These are phyloP conservation scores for Boleophthalmus pectinirostris DNA, from an alignment of 2,113 vertebrate species.

Conservation along the genomic window DNA sequence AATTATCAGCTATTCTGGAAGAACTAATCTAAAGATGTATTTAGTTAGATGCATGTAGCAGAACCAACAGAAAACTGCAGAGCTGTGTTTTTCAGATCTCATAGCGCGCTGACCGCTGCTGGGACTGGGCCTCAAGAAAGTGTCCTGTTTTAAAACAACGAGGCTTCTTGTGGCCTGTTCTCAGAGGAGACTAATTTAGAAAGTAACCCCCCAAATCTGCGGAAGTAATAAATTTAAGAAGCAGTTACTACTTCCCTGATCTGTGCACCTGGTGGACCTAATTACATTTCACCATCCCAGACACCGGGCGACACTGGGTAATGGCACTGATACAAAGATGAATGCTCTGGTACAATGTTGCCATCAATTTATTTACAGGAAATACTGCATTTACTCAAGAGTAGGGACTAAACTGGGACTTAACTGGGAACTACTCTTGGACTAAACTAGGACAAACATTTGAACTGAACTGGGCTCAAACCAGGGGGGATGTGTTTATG, in stretches of 20 bases:
- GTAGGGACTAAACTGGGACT: background rate
- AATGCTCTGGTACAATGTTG: background rate
- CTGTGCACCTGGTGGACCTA: conserved; percentile 94
- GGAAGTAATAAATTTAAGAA: conserved; percentile 96
- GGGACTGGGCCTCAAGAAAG: conserved; percentile 20
- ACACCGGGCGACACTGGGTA: conserved; percentile 41
- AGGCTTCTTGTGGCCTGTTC: conserved; percentile 71
- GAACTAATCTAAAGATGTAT: background rate
- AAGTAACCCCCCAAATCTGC: conserved; percentile 79
- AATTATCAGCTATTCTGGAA: background rate
- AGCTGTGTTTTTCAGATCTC: conserved; percentile 35
- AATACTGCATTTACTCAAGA: background rate
- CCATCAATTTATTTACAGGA: background rate
- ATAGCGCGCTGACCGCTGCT: conserved; percentile 1
- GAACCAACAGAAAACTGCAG: conserved; percentile 4
- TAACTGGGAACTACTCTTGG: background rate
- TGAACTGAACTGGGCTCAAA: no score
- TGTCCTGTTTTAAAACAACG: conserved; percentile 55
- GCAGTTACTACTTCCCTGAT: conserved; percentile 87
- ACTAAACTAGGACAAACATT: background rate
- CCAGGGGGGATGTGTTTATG: no score
- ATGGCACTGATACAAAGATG: conserved; percentile 1
- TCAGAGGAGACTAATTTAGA: conserved; percentile 80
- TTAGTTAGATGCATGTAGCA: conserved; percentile 11
- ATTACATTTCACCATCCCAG: conserved; percentile 85